Evolutionary conservation across 1,140 invertebrate species (phyloP).

Genomic region (Popillia japonica): DNA sequence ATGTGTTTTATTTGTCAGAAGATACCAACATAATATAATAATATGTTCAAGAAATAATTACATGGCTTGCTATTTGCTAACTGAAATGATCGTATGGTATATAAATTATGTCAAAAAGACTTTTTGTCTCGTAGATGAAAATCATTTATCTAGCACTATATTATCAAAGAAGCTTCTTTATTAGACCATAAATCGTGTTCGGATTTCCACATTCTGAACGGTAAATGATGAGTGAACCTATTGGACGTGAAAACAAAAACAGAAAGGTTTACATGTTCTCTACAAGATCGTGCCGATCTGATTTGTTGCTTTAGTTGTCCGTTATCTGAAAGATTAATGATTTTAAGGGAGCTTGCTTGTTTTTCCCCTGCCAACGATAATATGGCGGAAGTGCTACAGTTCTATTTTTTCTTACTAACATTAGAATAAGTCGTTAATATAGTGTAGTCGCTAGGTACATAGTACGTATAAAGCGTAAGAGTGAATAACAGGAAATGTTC

Average conservation of each 20-base stretch:
- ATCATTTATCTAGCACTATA: not conserved
- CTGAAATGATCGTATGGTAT: too few relatives aligned
- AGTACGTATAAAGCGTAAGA: not conserved
- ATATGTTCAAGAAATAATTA: too few relatives aligned
- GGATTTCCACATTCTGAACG: not conserved
- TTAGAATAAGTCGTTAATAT: too few relatives aligned
- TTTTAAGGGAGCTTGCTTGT: not conserved
- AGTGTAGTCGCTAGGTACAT: too few relatives aligned
- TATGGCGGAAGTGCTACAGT: not conserved
- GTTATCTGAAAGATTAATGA: slow-evolving; percentile 8
- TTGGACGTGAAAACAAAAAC: not conserved
- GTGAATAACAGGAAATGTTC: not conserved
- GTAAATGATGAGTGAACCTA: slow-evolving; percentile 1
- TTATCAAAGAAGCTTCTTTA: slow-evolving; percentile 2
- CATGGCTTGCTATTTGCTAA: too few relatives aligned
- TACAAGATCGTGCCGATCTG: slow-evolving; percentile 6
- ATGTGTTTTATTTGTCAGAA: too few relatives aligned
- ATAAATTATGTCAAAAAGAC: too few relatives aligned
- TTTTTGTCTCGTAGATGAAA: not conserved
- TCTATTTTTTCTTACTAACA: too few relatives aligned
- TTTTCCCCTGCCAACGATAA: not conserved
- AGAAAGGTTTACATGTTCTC: not conserved
- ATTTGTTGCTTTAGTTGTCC: not conserved
- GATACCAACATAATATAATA: too few relatives aligned
- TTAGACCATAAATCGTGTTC: slow-evolving; percentile 18